Evolutionary conservation across 2,888 invertebrate species (phyloP).

Genomic region (Notodromas monacha): DNA sequence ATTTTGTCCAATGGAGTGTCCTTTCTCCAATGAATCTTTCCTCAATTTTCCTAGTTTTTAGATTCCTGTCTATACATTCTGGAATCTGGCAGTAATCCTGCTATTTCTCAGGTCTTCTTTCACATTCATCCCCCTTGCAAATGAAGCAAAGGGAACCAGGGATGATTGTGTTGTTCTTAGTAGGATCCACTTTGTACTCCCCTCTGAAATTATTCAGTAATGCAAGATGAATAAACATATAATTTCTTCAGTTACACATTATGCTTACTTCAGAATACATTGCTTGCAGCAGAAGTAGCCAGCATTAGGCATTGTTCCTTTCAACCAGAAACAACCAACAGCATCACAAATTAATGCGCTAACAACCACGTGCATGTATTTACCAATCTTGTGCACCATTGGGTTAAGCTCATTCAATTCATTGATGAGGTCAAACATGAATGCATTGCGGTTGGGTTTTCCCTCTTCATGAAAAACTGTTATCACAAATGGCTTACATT

Average conservation of each 20-base stretch:
- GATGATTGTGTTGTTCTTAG: constrained; percentile 4
- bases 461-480: constrained; percentile 2
- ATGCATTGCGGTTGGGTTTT: constrained; percentile 4
- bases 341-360: constrained; percentile 1
- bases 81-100: constrained; percentile 4
- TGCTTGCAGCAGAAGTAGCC: constrained; percentile 4
- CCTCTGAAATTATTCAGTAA: constrained; percentile 2
- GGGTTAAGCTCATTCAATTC: constrained; percentile 2
- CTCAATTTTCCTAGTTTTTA: constrained; percentile 4
- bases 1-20: constrained; percentile 4
- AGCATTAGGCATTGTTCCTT: constrained; percentile 4
- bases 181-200: constrained; percentile 4
- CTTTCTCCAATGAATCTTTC: constrained; percentile 1
- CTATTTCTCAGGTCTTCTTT: constrained; percentile 4
- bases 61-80: constrained; percentile 2
- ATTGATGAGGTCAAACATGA: constrained; percentile 4
- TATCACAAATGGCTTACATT: constrained; percentile 4
- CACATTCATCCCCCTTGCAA: constrained; percentile 4
- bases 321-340: constrained; percentile 4
- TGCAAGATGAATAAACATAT: not conserved
- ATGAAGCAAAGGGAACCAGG: constrained; percentile 4
- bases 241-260: not conserved
- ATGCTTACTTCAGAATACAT: constrained; percentile 4
- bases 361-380: constrained; percentile 2
- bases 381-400: constrained; percentile 4